Evolutionary conservation across 2,888 invertebrate genomes (phyloP), one percentile per base, ranked within the genome.

Genomic region (Drosophila birchii): DNA sequence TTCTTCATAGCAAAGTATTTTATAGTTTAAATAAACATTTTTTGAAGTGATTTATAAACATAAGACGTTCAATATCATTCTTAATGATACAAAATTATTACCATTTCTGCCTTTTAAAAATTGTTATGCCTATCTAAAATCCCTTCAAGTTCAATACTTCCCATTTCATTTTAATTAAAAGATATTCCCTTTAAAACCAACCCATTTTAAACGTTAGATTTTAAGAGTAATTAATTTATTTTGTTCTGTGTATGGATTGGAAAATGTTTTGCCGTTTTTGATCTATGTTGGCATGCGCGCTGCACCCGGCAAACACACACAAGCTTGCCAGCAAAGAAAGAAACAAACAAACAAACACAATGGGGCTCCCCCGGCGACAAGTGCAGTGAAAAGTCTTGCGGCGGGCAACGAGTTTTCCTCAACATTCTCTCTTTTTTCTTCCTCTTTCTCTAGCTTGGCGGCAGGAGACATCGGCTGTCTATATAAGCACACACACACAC

Each of bases 211-310:
- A 26, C 26, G 3, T 5, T 26, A 26, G 26, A 26, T 26, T 26
- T 26, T 26, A 4, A 26, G 26, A 5, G 26, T 26, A 26, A 4
- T 26, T 26, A 4, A 26, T 26, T 26, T 26, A n/a, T 41, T 12
- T 20, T 41, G 23, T 9, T 16, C 47, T 11, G 14, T 20, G 34
- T 44, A 44, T 44, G 57, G 70, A 75, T 85, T 81, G 81, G 82
- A 85, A 83, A 85, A 77, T 79, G 78, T 83, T 51, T 51, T 75
- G 79, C 81, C 78, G 79, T 83, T 84, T 86, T 84, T 84, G 80
- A 84, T 86, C 84, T 86, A 83, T 86, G 86, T 67, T 86, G 83
- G 84, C 84, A 84, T 84, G 83, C 81, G 83, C 85, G 79, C 86
- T 79, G 76, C 81, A 78, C 80, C 59, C 73, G 81, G 69, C 82